Conservation (phyloP, 2,888 invertebrate genomes). For the Drosophila histrio region DNA sequence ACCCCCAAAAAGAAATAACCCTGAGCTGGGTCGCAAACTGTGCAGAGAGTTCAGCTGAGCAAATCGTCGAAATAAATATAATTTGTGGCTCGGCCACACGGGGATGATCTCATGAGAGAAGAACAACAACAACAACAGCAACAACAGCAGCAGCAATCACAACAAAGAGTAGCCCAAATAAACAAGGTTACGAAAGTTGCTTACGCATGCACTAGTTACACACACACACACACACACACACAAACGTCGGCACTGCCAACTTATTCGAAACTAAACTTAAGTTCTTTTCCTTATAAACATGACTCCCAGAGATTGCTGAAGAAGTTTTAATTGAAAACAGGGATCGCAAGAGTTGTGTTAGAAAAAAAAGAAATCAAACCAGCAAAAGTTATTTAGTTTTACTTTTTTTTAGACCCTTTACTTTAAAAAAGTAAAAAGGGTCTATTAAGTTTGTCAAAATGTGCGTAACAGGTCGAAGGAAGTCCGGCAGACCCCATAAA, state of each 20-base stretch:
- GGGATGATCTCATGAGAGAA: conserved; percentile 45
- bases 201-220: conserved; percentile 14
- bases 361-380: too few species aligned
- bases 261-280: background rate
- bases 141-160: background rate
- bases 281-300: background rate
- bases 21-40: conserved; percentile 61
- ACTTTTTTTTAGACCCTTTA: too few species aligned
- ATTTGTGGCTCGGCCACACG: conserved; percentile 1
- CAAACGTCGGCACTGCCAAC: background rate
- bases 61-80: conserved; percentile 33
- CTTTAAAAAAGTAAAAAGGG: too few species aligned
- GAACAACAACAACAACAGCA: background rate
- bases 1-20: conserved; percentile 68
- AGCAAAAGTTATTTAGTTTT: too few species aligned
- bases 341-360: too few species aligned
- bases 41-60: conserved; percentile 45
- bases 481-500: too few species aligned
- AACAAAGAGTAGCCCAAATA: too few species aligned
- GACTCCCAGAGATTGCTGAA: background rate
- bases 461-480: too few species aligned
- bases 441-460: too few species aligned
- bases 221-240: background rate
- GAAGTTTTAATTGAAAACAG: background rate
- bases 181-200: conserved; percentile 34